These are phyloP conservation scores for Aleiodes sp. DNA, from an alignment of 1,140 invertebrate species.

Conservation along the genomic window DNA sequence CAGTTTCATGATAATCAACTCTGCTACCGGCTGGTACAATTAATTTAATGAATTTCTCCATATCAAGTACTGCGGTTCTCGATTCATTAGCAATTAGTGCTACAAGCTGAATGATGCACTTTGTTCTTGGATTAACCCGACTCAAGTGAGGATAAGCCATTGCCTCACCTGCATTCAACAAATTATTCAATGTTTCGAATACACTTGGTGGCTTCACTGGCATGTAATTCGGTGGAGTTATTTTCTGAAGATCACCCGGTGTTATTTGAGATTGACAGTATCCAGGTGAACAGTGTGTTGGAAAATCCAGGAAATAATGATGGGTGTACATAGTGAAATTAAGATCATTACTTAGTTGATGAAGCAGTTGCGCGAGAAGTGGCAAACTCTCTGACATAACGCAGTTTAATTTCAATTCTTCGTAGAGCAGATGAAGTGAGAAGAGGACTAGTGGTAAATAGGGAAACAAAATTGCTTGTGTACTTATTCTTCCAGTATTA, in stretches of 20 bases:
- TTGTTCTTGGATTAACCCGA: conserved; percentile 76
- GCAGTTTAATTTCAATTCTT: conserved; percentile 87
- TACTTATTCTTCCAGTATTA: conserved; percentile 69
- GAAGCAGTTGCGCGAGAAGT: conserved; percentile 77
- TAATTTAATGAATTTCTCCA: conserved; percentile 54
- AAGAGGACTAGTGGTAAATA: conserved; percentile 81
- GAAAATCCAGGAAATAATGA: conserved; percentile 90
- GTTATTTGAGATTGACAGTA: conserved; percentile 58
- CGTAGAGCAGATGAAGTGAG: conserved; percentile 88
- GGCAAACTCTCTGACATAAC: conserved; percentile 75
- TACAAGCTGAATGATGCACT: conserved; percentile 77
- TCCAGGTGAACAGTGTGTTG: conserved; percentile 67
- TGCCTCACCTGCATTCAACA: conserved; percentile 67
- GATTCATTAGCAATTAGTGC: conserved; percentile 46
- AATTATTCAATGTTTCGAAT: conserved; percentile 74
- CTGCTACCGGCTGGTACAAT: conserved; percentile 57
- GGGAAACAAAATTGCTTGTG: conserved; percentile 76
- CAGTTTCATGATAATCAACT: conserved; percentile 53
- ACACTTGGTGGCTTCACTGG: conserved; percentile 74
- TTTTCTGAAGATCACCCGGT: conserved; percentile 69
- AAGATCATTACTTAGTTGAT: conserved; percentile 83
- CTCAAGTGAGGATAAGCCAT: conserved; percentile 76
- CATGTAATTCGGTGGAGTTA: conserved; percentile 73
- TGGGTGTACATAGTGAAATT: conserved; percentile 76
- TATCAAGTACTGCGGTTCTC: conserved; percentile 39